Conservation (phyloP, 1,140 invertebrate genomes). For the Calliphora vicina region DNA sequence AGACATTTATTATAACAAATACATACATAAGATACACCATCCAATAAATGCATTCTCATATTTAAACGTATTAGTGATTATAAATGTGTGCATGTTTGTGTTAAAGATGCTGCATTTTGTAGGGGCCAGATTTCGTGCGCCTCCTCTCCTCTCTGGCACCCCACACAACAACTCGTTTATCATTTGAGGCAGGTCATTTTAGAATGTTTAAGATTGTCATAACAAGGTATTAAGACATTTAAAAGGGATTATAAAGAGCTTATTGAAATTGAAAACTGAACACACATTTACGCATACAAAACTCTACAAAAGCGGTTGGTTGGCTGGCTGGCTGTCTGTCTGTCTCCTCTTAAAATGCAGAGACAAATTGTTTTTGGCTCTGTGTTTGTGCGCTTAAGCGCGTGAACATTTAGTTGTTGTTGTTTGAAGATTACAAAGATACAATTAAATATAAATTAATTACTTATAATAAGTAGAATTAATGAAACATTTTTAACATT, state of each 20-base stretch:
- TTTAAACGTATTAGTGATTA: not conserved
- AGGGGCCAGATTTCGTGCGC: not conserved
- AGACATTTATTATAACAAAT: not conserved
- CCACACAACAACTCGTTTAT: not conserved
- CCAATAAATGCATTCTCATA: too few relatives aligned
- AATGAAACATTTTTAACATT: too few relatives aligned
- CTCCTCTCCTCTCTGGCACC: not conserved
- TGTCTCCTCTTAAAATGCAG: too few relatives aligned
- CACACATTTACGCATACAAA: not conserved
- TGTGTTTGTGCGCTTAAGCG: too few relatives aligned
- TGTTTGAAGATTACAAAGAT: too few relatives aligned
- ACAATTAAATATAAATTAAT: too few relatives aligned
- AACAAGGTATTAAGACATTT: slow-evolving; percentile 29
- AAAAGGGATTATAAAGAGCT: slow-evolving; percentile 27
- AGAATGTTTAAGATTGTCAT: slow-evolving; percentile 19
- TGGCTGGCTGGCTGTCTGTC: too few relatives aligned
- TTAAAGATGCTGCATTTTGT: slow-evolving; percentile 11
- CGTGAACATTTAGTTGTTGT: too few relatives aligned
- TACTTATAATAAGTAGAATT: too few relatives aligned
- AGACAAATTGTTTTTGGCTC: too few relatives aligned
- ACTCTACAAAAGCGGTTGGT: not conserved
- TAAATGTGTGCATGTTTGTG: not conserved
- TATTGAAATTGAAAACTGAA: slow-evolving; percentile 20
- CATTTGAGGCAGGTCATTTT: slow-evolving; percentile 9
- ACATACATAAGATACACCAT: too few relatives aligned